phyloP scores from a whole-genome alignment of 1,140 invertebrate genomes.

The Neoseiulus cucumeris region DNA sequence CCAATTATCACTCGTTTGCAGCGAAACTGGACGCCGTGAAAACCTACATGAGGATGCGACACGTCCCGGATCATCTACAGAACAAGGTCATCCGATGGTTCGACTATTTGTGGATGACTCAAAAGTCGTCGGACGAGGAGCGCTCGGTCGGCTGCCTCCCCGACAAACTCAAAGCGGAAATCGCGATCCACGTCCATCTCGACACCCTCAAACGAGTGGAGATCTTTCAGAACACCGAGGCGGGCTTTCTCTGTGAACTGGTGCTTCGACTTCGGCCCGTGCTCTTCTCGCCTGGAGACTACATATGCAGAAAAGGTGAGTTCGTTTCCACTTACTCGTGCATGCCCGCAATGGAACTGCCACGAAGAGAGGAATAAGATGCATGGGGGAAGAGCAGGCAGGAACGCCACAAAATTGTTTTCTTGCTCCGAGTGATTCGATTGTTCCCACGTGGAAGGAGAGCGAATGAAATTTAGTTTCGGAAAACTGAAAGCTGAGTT shows the following conservation, averaged over 20 bases:
- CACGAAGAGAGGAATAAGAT: no score
- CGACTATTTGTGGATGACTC: constrained; percentile 93
- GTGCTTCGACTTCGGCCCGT: constrained; percentile 80
- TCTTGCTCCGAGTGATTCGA: no score
- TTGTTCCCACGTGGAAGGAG: no score
- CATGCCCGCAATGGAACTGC: no score
- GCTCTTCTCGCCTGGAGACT: constrained; percentile 91
- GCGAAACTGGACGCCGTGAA: constrained; percentile 93
- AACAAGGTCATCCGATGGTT: constrained; percentile 99
- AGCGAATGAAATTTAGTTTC: no score
- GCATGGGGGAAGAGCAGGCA: no score
- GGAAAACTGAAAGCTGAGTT: no score
- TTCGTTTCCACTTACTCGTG: no score
- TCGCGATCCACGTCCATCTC: constrained; percentile 94
- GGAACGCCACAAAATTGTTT: no score
- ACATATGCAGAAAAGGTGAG: constrained; percentile 93
- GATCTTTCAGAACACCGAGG: constrained; percentile 97
- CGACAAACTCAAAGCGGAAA: constrained; percentile 94
- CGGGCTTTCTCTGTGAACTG: constrained; percentile 89
- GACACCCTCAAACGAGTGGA: constrained; percentile 93
- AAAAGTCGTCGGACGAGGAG: constrained; percentile 95
- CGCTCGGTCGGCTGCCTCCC: constrained; percentile 79
- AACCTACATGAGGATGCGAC: constrained; percentile 90
- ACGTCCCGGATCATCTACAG: constrained; percentile 81
- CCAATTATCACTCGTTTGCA: constrained; percentile 36